Evolutionary conservation across 1,140 invertebrate genomes (phyloP).

Genomic region (Aphaenogaster ashmeadi): DNA sequence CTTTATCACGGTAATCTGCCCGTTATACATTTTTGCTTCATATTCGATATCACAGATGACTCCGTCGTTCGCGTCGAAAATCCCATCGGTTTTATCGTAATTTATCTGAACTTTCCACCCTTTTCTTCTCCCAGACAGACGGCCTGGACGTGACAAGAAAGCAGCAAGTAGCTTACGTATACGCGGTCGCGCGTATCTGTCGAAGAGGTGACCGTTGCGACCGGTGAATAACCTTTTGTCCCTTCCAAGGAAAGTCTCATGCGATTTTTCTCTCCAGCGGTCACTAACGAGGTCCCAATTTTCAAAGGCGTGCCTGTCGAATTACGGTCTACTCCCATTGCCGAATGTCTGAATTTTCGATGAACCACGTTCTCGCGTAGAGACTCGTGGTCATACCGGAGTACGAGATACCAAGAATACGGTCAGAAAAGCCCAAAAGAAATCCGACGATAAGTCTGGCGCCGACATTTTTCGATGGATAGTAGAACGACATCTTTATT

Average conservation of each 20-base stretch:
- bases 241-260: constrained; percentile 63
- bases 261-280: constrained; percentile 16
- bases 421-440: neutral
- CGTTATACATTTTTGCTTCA: constrained; percentile 37
- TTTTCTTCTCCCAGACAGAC: constrained; percentile 70
- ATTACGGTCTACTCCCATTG: constrained; percentile 43
- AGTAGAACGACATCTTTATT: constrained; percentile 25
- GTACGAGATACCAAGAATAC: neutral
- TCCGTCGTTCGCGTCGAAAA: constrained; percentile 19
- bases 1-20: neutral
- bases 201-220: constrained; percentile 68
- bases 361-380: constrained; percentile 2
- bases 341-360: constrained; percentile 43
- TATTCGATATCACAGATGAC: constrained; percentile 50
- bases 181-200: constrained; percentile 60
- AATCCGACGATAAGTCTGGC: neutral
- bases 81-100: constrained; percentile 68
- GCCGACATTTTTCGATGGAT: constrained; percentile 1
- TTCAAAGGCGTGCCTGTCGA: neutral
- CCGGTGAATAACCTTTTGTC: constrained; percentile 72
- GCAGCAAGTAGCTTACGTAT: constrained; percentile 58
- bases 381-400: neutral
- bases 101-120: constrained; percentile 74
- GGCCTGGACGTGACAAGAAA: constrained; percentile 73
- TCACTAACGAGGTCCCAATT: constrained; percentile 50